Percentiles rank a stretch among this genome's conserved stretches.
Conservation (phyloP, 2,113 vertebrate genomes). For the Alosa alosa region DNA sequence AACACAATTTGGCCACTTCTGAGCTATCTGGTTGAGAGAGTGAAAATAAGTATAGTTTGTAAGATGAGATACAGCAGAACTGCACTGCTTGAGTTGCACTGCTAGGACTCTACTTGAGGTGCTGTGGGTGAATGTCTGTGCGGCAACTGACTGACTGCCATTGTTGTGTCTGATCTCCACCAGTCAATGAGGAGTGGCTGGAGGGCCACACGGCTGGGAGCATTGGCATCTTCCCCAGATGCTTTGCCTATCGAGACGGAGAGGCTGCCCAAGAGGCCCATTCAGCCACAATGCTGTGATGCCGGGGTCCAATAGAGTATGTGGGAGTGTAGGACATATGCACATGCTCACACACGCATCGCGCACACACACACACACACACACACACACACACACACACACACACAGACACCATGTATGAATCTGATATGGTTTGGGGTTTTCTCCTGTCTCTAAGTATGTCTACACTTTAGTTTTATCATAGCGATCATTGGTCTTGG, state of each 20-base stretch:
- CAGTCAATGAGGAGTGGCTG: conserved; percentile 88
- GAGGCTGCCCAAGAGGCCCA: background rate
- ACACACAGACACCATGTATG: too few species aligned
- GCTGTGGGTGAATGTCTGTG: background rate
- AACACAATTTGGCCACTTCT: too few species aligned
- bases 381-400: background rate
- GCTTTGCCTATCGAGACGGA: conserved; percentile 74
- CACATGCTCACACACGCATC: background rate
- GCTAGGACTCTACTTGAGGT: background rate
- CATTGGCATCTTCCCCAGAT: conserved; percentile 84
- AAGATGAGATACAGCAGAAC: background rate
- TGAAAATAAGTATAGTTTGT: background rate
- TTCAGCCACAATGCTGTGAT: background rate
- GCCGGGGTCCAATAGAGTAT: background rate
- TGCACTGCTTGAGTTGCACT: too few species aligned
- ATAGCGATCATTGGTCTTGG: too few species aligned
- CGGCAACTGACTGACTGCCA: background rate
- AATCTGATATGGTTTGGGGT: too few species aligned
- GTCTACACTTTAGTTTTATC: too few species aligned
- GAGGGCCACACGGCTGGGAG: conserved; percentile 78
- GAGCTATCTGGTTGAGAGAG: background rate
- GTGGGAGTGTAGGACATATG: background rate
- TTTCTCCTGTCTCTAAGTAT: too few species aligned
- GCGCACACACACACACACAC: background rate
- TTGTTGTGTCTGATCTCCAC: conserved; percentile 6